Evolutionary conservation across 2,113 vertebrate species (phyloP).

Genomic region (Coreoperca whiteheadi): DNA sequence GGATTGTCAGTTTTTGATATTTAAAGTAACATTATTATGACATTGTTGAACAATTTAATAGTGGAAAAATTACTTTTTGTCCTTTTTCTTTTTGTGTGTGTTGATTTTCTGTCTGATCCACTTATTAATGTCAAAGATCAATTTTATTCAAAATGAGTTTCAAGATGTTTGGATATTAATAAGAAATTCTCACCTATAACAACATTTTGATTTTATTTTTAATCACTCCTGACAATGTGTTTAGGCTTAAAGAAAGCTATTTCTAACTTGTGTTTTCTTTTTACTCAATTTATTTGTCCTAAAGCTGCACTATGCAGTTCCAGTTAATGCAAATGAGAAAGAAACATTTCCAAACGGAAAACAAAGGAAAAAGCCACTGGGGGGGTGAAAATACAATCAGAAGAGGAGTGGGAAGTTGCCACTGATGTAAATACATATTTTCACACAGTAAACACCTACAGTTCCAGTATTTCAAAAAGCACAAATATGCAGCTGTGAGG

Average conservation of each 20-base stretch:
- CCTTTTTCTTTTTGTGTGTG: not conserved
- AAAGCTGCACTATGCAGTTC: not conserved
- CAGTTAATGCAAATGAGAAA: not conserved
- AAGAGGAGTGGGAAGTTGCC: not conserved
- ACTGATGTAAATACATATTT: conserved; percentile 20
- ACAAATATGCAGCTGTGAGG: conserved; percentile 8
- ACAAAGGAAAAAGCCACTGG: not conserved
- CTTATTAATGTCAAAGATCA: not conserved
- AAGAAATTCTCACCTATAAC: not conserved
- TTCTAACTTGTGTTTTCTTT: not conserved
- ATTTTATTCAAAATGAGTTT: not conserved
- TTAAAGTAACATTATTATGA: not conserved
- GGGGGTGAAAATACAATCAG: conserved; percentile 38
- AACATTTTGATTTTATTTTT: conserved; percentile 14
- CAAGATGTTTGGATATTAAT: not conserved
- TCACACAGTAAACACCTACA: not conserved
- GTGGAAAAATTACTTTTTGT: conserved; percentile 56
- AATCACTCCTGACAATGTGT: not conserved
- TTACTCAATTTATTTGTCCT: not conserved
- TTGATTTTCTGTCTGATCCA: conserved; percentile 8
- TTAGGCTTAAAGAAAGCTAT: not conserved
- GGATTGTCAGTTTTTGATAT: not conserved
- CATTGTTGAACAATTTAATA: conserved; percentile 13
- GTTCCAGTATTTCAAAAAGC: conserved; percentile 11
- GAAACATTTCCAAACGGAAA: conserved; percentile 4